Conservation (phyloP, 2,888 invertebrate species). For the Yponomeuta plumbellus region DNA sequence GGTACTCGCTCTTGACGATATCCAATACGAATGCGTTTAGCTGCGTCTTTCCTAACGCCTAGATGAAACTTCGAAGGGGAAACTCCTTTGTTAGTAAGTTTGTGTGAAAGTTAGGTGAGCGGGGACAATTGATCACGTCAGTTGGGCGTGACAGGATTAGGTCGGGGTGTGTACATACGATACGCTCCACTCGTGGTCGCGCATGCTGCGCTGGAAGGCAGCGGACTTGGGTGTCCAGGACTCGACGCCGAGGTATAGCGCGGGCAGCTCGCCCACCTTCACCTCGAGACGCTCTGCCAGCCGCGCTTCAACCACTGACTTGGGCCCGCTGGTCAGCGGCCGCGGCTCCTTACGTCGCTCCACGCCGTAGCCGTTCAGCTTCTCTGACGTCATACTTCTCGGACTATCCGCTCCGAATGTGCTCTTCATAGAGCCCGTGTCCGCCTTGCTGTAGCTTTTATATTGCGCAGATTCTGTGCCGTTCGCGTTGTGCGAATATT, state of each 20-base stretch:
- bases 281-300: constrained; percentile 71
- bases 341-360: constrained; percentile 59
- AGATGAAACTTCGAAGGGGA: background rate
- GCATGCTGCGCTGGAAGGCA: constrained; percentile 74
- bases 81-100: background rate
- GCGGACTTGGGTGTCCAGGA: constrained; percentile 86
- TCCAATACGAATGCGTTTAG: constrained; percentile 8
- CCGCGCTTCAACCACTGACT: constrained; percentile 63
- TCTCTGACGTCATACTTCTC: constrained; percentile 70
- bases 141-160: background rate
- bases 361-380: constrained; percentile 55
- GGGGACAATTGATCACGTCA: background rate
- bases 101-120: constrained; percentile 1
- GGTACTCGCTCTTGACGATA: constrained; percentile 30
- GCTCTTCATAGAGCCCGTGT: constrained; percentile 68
- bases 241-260: constrained; percentile 82
- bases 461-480: constrained; percentile 71
- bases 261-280: constrained; percentile 78
- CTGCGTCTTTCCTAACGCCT: background rate
- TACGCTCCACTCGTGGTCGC: constrained; percentile 76
- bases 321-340: constrained; percentile 61
- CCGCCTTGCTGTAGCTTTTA: constrained; percentile 68
- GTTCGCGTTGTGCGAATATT: constrained; percentile 73
- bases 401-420: constrained; percentile 70
- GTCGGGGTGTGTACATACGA: constrained; percentile 61